A percentile compares a stretch with the other conserved stretches of the same genome.
Evolutionary conservation across 2,888 invertebrate species (phyloP).

Genomic region (Callosobruchus maculatus): DNA sequence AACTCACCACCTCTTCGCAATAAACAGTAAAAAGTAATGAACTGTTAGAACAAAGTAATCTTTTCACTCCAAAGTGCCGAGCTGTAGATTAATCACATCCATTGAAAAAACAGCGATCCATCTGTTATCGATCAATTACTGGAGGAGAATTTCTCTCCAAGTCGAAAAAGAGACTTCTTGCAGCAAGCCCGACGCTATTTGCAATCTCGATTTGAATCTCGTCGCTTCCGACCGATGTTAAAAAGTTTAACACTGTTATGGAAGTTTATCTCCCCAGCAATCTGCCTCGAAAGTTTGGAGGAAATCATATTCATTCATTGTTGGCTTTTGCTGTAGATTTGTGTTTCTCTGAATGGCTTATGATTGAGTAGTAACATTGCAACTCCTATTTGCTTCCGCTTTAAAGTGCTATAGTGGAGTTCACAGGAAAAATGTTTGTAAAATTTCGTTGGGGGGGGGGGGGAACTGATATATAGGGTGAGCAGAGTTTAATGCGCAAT

Average conservation of each 20-base stretch:
- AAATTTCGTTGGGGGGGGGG: no score
- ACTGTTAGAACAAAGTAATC: background rate
- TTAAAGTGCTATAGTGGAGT: no score
- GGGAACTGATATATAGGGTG: no score
- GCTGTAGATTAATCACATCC: background rate
- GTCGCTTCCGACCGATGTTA: background rate
- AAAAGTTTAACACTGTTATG: background rate
- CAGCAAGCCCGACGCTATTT: background rate
- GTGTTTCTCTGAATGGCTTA: background rate
- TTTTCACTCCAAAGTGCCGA: background rate
- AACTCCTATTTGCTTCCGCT: no score
- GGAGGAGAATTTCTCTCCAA: background rate
- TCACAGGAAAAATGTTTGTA: no score
- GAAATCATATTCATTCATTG: background rate
- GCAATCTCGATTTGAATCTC: background rate
- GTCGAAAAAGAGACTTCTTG: background rate
- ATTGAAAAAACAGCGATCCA: background rate
- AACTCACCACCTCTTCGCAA: background rate
- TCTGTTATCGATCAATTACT: background rate
- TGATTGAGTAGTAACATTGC: no score
- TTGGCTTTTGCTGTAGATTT: background rate
- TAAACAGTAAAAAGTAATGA: background rate
- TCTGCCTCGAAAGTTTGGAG: background rate
- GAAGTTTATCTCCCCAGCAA: background rate
- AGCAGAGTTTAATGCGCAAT: no score